phyloP scores from a whole-genome alignment of 2,888 invertebrate genomes.

The Cremastobaeus sp. region DNA sequence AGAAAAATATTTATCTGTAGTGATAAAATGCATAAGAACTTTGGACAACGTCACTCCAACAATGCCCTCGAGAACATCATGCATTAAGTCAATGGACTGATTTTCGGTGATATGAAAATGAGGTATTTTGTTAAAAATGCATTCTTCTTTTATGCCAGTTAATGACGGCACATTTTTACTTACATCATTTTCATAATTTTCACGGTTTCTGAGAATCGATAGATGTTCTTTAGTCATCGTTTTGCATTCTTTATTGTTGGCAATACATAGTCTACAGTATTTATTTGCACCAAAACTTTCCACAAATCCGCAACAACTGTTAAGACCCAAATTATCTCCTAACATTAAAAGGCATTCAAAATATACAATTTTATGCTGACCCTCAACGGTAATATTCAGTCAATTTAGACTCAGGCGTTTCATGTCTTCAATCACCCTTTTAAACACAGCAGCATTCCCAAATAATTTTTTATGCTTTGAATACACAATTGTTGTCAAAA shows the following conservation, averaged over 20 bases:
- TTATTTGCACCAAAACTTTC: conserved; percentile 32
- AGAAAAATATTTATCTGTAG: conserved; percentile 20
- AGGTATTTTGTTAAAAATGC: conserved; percentile 38
- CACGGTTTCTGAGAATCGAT: conserved; percentile 2
- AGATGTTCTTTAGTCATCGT: conserved; percentile 21
- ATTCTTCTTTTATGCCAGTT: conserved; percentile 41
- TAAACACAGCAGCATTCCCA: conserved; percentile 30
- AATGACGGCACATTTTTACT: conserved; percentile 18
- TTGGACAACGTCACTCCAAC: conserved; percentile 25
- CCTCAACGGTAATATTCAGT: conserved; percentile 13
- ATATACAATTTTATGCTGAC: conserved; percentile 8
- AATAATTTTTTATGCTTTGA: conserved; percentile 26
- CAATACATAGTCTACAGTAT: conserved; percentile 46
- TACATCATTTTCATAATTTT: conserved; percentile 32
- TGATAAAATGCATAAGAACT: conserved; percentile 22
- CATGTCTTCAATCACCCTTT: conserved; percentile 27
- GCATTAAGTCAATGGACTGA: conserved; percentile 41
- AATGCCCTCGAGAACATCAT: conserved; percentile 39
- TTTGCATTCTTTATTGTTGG: conserved; percentile 21
- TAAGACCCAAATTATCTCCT: conserved; percentile 51
- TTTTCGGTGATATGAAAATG: conserved; percentile 51
- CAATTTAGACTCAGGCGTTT: conserved; percentile 28
- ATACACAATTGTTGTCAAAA: conserved; percentile 11
- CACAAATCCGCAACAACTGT: conserved; percentile 38
- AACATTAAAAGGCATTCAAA: conserved; percentile 35